phyloP scores from a whole-genome alignment of 37 sponge, comb jelly and placozoan genomes.

The Agelas oroides region DNA sequence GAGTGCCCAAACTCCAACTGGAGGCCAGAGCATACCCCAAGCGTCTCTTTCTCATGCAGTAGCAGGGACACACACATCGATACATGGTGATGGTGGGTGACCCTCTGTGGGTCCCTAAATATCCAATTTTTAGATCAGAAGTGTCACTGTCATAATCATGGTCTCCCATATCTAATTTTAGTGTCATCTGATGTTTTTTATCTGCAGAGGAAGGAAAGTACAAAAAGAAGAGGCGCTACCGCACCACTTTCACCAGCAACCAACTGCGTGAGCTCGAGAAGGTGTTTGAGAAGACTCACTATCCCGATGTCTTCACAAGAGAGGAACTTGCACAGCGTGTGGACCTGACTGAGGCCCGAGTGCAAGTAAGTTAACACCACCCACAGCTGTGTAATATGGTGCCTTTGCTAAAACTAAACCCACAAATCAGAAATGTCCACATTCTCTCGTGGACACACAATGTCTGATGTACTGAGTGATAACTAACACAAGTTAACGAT shows the following conservation, averaged over 20 bases:
- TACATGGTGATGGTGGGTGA: neutral
- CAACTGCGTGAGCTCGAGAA: constrained; percentile 87
- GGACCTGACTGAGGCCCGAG: constrained; percentile 90
- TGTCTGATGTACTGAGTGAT: too few relatives aligned
- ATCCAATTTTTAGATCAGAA: too few relatives aligned
- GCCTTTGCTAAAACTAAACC: too few relatives aligned
- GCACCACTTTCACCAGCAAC: constrained; percentile 91
- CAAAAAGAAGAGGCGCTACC: constrained; percentile 81
- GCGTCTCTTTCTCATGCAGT: constrained; percentile 30
- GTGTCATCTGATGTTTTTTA: too few relatives aligned
- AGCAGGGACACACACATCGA: neutral
- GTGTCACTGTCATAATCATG: too few relatives aligned
- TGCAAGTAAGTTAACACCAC: constrained; percentile 92
- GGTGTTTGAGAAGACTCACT: constrained; percentile 89
- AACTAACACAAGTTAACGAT: too few relatives aligned
- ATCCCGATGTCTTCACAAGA: constrained; percentile 93
- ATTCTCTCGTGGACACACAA: too few relatives aligned
- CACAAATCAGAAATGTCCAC: too few relatives aligned
- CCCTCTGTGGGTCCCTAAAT: neutral
- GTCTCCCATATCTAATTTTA: too few relatives aligned
- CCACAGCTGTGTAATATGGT: too few relatives aligned
- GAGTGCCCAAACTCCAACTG: constrained; percentile 38
- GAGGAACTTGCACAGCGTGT: constrained; percentile 87
- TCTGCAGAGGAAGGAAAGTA: constrained; percentile 2
- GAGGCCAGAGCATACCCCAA: constrained; percentile 6